phyloP scores from a whole-genome alignment of 2,888 invertebrate genomes.

The Nebria salina region DNA sequence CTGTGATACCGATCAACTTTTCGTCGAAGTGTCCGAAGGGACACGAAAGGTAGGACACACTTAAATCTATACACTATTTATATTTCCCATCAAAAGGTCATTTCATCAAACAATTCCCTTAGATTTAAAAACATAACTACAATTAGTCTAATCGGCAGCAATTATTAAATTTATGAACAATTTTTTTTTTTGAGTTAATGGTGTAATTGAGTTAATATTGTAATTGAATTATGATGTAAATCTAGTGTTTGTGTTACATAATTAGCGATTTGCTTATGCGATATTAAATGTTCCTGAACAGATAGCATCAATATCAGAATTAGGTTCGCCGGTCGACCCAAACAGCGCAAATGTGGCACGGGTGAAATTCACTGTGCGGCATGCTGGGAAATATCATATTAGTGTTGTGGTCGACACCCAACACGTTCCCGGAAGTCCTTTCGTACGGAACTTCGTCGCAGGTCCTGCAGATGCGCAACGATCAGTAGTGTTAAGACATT shows the following conservation, averaged over 20 bases:
- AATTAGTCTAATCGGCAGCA: too few species aligned
- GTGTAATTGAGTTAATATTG: too few species aligned
- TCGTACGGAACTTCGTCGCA: conserved; percentile 82
- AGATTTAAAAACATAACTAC: too few species aligned
- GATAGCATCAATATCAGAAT: conserved; percentile 85
- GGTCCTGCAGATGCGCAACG: conserved; percentile 85
- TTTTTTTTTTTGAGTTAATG: too few species aligned
- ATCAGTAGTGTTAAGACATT: conserved; percentile 83
- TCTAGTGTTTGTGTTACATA: too few species aligned
- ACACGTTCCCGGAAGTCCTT: conserved; percentile 87
- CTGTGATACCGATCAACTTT: conserved; percentile 90
- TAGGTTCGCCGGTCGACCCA: conserved; percentile 88
- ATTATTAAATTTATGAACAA: too few species aligned
- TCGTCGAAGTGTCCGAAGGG: conserved; percentile 87
- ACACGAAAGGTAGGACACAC: conserved; percentile 72
- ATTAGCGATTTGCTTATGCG: too few species aligned
- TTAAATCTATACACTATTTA: background rate
- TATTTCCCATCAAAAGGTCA: background rate
- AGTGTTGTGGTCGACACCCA: conserved; percentile 84
- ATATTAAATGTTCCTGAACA: conserved; percentile 55
- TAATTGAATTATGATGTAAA: too few species aligned
- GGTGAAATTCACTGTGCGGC: conserved; percentile 91
- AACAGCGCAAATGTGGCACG: conserved; percentile 86
- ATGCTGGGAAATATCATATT: conserved; percentile 89
- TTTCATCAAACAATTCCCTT: too few species aligned